Percentiles rank a stretch among this genome's conserved stretches.
Evolutionary conservation across 2,797 vertebrate species (phyloP).

Genomic region (Hapalemur alaotrensis): DNA sequence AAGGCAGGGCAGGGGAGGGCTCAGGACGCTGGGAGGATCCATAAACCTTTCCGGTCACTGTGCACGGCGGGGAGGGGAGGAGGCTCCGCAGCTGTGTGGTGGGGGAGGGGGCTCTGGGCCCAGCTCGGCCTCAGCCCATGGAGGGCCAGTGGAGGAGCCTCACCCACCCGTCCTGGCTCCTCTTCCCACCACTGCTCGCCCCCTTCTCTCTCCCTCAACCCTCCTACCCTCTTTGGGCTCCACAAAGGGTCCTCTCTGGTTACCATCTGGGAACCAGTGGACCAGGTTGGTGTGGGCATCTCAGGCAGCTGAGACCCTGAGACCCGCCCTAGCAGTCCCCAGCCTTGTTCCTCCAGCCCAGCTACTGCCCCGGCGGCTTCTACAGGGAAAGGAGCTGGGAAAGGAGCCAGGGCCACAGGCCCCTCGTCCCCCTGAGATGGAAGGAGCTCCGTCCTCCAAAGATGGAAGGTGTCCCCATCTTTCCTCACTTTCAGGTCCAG

Average conservation of each 20-base stretch:
- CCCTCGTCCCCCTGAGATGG: background rate
- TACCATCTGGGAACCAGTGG: background rate
- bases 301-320: background rate
- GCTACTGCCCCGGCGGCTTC: background rate
- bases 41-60: background rate
- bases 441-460: background rate
- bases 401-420: background rate
- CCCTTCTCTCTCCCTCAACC: background rate
- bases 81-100: background rate
- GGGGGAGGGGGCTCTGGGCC: rapidly evolving
- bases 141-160: background rate
- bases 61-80: background rate
- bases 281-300: background rate
- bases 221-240: background rate
- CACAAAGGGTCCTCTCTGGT: background rate
- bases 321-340: background rate
- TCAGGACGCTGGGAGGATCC: background rate
- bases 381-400: background rate
- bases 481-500: background rate
- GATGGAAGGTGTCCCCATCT: background rate
- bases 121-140: background rate
- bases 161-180: background rate
- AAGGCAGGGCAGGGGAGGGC: background rate
- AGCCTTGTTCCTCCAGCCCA: background rate
- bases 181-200: rapidly evolving